Evolutionary conservation across 2,888 invertebrate species (phyloP).

Genomic region (Stenoptilia bipunctidactyla): DNA sequence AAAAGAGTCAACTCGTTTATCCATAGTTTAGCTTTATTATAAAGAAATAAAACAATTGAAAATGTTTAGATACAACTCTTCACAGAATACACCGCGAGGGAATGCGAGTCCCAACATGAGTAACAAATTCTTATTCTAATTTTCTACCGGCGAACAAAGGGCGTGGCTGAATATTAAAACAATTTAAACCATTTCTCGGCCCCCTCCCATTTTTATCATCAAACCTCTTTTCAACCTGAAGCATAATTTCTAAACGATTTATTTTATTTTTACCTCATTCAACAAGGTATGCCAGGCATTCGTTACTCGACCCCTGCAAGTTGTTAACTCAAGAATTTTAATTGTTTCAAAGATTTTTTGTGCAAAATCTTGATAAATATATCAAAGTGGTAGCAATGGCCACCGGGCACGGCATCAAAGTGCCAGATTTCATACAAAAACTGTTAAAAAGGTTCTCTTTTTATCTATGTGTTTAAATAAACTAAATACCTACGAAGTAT

Average conservation of each 20-base stretch:
- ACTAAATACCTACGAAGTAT: neutral
- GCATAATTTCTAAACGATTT: neutral
- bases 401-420: neutral
- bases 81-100: too few relatives aligned
- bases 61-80: too few relatives aligned
- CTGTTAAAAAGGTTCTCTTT: neutral
- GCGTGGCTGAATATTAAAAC: neutral
- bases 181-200: neutral
- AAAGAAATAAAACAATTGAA: too few relatives aligned
- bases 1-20: too few relatives aligned
- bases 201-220: neutral
- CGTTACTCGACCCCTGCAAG: neutral
- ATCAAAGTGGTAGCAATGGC: neutral
- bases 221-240: neutral
- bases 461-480: neutral
- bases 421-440: neutral
- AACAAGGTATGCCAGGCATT: neutral
- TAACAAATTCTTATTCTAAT: neutral
- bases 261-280: neutral
- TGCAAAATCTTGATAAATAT: neutral
- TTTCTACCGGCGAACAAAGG: neutral
- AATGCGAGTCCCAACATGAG: too few relatives aligned
- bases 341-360: slow-evolving; percentile 1
- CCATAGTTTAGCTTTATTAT: too few relatives aligned
- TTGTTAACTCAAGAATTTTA: neutral